phyloP scores from a whole-genome alignment of 1,140 invertebrate genomes.

The Potamilus streckersoni region DNA sequence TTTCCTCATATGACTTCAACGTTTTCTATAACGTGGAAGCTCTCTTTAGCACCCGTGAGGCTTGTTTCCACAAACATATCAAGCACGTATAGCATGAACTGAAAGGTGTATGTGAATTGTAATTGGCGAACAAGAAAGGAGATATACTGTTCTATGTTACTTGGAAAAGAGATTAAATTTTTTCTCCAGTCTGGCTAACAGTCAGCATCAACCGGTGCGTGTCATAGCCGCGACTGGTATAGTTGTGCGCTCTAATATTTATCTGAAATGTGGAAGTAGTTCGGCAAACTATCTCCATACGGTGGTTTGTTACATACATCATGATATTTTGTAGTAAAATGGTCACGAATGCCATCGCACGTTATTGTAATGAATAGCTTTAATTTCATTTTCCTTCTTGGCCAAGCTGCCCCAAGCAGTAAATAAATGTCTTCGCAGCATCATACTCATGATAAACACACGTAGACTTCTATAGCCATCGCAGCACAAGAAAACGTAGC shows the following conservation, averaged over 20 bases:
- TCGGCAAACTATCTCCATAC: not conserved
- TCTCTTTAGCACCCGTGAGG: too few species aligned
- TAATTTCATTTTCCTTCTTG: too few species aligned
- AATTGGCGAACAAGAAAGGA: not conserved
- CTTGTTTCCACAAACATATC: not conserved
- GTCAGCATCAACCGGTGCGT: not conserved
- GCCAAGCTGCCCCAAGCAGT: too few species aligned
- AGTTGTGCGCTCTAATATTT: constrained; percentile 1
- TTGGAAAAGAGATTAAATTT: too few species aligned
- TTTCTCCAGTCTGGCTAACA: too few species aligned
- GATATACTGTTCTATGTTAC: not conserved
- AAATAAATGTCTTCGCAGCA: too few species aligned
- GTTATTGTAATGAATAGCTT: too few species aligned
- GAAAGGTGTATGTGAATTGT: not conserved
- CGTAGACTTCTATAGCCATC: too few species aligned
- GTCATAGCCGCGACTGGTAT: constrained; percentile 11
- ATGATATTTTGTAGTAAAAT: too few species aligned
- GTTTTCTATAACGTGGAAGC: not conserved
- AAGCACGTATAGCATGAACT: not conserved
- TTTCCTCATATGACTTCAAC: not conserved
- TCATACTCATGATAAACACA: too few species aligned
- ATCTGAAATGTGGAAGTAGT: constrained; percentile 22
- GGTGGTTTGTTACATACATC: not conserved
- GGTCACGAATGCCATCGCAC: too few species aligned
- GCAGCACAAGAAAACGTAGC: too few species aligned